phyloP scores from a whole-genome alignment of 2,113 vertebrate genomes.

The Pomatostomus ruficeps region DNA sequence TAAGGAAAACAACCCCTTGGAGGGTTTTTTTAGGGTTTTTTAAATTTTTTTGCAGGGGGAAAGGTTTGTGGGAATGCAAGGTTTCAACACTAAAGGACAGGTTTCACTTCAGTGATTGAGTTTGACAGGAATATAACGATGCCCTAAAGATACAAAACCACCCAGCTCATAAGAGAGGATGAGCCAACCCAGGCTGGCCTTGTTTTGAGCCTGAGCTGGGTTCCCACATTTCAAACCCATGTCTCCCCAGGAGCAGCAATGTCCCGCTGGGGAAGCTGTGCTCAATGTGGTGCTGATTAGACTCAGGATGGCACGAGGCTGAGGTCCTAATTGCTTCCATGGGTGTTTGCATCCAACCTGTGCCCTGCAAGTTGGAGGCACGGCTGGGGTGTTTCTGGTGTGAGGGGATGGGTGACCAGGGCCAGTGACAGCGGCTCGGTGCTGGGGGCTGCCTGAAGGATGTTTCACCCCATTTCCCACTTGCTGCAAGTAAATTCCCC shows the following conservation, averaged over 20 bases:
- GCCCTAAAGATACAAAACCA: background rate
- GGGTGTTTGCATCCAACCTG: background rate
- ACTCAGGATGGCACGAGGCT: rapidly evolving
- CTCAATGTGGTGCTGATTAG: rapidly evolving
- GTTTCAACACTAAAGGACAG: background rate
- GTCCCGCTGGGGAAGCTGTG: background rate
- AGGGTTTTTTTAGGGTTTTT: background rate
- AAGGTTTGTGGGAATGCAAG: background rate
- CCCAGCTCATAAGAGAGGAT: background rate
- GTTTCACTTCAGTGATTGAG: background rate
- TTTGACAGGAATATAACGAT: background rate
- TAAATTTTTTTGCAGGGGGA: background rate
- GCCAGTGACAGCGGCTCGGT: background rate
- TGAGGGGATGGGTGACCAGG: background rate
- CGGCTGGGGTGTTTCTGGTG: background rate
- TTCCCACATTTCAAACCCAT: background rate
- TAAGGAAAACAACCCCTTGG: background rate
- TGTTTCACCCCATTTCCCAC: background rate
- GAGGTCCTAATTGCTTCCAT: background rate
- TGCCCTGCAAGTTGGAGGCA: background rate
- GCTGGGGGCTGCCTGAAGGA: background rate
- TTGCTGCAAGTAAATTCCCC: background rate
- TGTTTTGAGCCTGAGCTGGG: background rate
- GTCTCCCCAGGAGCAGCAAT: background rate
- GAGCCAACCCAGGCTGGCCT: background rate